A percentile compares a stretch with the other conserved stretches of the same genome.
Conservation (phyloP, 2,113 vertebrate genomes). For the Lepus europaeus region DNA sequence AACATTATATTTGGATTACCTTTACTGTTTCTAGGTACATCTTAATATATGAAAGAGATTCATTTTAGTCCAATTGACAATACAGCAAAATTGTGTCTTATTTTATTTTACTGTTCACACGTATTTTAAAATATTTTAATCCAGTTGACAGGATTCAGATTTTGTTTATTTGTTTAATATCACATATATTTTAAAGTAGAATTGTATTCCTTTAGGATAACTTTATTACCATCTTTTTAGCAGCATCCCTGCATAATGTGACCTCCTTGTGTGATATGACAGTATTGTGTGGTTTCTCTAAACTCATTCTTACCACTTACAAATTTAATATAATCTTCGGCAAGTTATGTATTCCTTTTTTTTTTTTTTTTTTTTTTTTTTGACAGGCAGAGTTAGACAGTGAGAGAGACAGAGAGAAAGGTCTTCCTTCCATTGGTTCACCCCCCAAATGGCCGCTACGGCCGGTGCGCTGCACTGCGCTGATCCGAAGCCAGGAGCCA, state of each 20-base stretch:
- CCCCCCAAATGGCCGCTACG: no score
- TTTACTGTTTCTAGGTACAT: not conserved
- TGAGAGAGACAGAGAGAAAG: no score
- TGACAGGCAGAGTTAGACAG: no score
- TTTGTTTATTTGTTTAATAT: not conserved
- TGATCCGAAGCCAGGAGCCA: no score
- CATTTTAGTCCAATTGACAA: not conserved
- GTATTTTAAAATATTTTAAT: constrained; percentile 2
- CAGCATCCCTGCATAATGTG: not conserved
- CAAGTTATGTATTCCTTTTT: not conserved
- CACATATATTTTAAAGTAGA: constrained; percentile 10
- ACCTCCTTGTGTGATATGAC: not conserved
- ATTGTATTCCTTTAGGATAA: not conserved
- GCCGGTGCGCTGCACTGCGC: no score
- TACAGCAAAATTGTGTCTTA: not conserved
- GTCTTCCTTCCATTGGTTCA: no score
- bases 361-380: no score
- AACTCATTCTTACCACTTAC: not conserved
- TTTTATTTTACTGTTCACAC: not conserved
- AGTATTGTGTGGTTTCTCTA: not conserved
- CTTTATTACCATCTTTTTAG: not conserved
- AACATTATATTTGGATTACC: not conserved
- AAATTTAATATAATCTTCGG: not conserved
- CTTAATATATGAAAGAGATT: not conserved
- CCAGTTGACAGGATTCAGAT: not conserved